Evolutionary conservation across 2,113 vertebrate species (phyloP).

Genomic region (Puffinus mauretanicus): DNA sequence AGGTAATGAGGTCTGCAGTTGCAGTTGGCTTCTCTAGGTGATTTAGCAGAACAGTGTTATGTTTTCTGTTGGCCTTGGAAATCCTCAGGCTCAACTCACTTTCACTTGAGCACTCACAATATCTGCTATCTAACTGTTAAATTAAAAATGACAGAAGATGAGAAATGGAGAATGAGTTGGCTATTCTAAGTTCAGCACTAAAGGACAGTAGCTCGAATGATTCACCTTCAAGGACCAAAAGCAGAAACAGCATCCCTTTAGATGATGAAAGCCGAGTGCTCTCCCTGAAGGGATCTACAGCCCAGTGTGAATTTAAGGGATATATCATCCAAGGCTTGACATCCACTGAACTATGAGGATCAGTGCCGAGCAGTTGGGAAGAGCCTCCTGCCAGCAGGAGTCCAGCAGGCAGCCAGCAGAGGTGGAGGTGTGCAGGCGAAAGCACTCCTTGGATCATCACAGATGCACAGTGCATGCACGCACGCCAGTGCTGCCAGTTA

Average conservation of each 20-base stretch:
- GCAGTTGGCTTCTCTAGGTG: neutral
- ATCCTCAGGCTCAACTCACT: neutral
- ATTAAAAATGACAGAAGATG: constrained; percentile 34
- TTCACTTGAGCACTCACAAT: neutral
- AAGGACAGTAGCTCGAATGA: neutral
- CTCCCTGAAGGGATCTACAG: neutral
- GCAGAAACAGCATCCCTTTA: neutral
- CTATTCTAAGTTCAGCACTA: neutral
- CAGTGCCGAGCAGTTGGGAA: neutral
- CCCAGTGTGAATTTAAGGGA: neutral
- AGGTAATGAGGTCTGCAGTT: neutral
- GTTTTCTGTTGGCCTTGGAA: neutral
- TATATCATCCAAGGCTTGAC: neutral
- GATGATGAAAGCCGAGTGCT: neutral
- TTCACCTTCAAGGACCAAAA: constrained; percentile 19
- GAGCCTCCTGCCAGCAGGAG: neutral
- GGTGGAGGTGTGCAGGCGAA: neutral
- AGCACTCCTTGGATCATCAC: neutral
- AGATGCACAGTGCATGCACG: accelerated
- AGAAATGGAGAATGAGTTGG: neutral
- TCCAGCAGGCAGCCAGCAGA: neutral
- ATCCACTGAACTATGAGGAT: neutral
- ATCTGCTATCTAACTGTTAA: neutral
- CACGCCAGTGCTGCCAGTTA: neutral
- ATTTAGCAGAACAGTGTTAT: neutral